Base-by-base conservation (phyloP, 1,140 invertebrate genomes). In the Ceratina calcarata region DNA sequence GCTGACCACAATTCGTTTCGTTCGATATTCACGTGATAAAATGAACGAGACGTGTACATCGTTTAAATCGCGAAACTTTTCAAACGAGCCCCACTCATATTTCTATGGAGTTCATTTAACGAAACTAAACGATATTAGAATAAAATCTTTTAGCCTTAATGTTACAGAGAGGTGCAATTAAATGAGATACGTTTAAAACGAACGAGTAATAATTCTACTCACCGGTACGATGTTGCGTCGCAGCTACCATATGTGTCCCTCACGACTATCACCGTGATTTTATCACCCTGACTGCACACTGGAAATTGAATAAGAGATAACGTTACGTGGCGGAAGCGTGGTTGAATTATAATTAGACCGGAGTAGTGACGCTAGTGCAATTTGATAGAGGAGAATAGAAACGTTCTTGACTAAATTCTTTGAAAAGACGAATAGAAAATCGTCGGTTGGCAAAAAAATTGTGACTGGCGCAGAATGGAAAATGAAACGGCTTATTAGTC, bases 221-320 rank as follows among this genome's bases (percentile, higher is more conserved):
- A 37, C 22, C 37, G 24, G 60, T 74, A 55, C 62, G 32, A 70
- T 20, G 67, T 64, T 65, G 20, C 49, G 15, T 13, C 24, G 72
- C 65, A 74, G 37, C 72, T 55, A 74, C 32, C 61, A 55, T 22
- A 27, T 32, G 22, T 16, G n/a, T n/a, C 24, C 60, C 37, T 4
- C 45, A 32, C 53, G 75, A 61, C 66, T 76, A 76, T 75, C 73
- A 58, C 12, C 22, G 49, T 15, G 20, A 75, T 20, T 75, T 75
- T 58, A 75, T 58, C 62, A 61, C 16, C 53, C 16, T 3, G 18
- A 24, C 22, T 32, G n/a, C 20, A 32, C 20, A 15, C 18, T 67
- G 64, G n/a, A 77, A 70, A 77, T 70, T 77, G 66, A 22, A 77
- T 32, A 24, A 61, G 66, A n/a, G 37, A 55, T 61, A 70, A 70